Evolutionary conservation across 2,888 invertebrate species (phyloP), one percentile per base, ranked within the genome.

Genomic region (Lottia scabra): DNA sequence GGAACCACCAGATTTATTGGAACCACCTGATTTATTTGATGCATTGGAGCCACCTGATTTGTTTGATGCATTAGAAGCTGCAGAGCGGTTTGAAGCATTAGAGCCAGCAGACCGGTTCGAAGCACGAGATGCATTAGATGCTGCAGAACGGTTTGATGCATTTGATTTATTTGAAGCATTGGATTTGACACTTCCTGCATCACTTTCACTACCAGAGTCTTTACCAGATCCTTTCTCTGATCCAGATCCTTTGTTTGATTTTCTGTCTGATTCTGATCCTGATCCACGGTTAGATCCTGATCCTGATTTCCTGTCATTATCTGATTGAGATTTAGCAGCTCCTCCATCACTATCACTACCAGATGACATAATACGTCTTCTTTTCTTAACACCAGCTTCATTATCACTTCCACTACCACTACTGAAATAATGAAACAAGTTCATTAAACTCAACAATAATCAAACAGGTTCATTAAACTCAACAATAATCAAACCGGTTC

Each of bases 321-420:
- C 56, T 10, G 79, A 79, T 15, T 72, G 64, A 30, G 78, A 77
- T 26, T 76, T 64, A 16, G 79, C 75, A 15, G 74, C 71, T 4
- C 66, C 62, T 23, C 73, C 81, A 38, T 83, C 85, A 78, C 87
- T 87, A 43, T 86, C 87, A 73, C 87, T 87, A 26, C 84, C 87
- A 43, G 87, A 87, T 2, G 87, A 87, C 62, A 86, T 6, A 72
- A 87, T 87, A 67, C 87, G 78, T 12, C 87, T 76, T 66, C 85
- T 71, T 74, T 87, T 87, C 10, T 84, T 84, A 16, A 76, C 80
- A 64, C 71, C 80, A n/a, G 76, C 82, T 38, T 78, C 83, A 45
- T 75, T 74, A 12, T 82, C 84, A 74, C 79, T 77, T 65, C 82
- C 84, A 82, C 82, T 81, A 19, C 70, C 82, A 75, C 78, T 82